phyloP scores from a whole-genome alignment of 1,140 invertebrate genomes.

The Stenopsyche tienmushanensis region DNA sequence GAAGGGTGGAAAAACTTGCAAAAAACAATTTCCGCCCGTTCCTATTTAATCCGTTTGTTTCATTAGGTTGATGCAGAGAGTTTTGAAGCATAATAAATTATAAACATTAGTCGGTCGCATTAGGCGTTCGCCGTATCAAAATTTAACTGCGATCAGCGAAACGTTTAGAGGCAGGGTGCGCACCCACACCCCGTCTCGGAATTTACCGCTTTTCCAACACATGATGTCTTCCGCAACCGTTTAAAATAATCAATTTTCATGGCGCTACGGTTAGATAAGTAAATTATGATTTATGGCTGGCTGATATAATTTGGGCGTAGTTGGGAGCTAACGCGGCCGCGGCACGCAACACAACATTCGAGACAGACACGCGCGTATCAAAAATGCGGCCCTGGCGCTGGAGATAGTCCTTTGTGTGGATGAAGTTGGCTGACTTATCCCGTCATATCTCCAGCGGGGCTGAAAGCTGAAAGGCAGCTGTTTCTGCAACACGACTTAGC shows the following conservation, averaged over 20 bases:
- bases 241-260: constrained; percentile 41
- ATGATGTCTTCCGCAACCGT: constrained; percentile 32
- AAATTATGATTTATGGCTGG: constrained; percentile 39
- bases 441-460: constrained; percentile 5
- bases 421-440: constrained; percentile 1
- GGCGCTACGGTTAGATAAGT: constrained; percentile 34
- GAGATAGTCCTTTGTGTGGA: neutral
- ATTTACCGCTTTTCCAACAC: neutral
- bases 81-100: too few relatives aligned
- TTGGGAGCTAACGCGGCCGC: constrained; percentile 3
- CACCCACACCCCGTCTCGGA: neutral
- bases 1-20: too few relatives aligned
- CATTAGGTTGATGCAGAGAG: too few relatives aligned
- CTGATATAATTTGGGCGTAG: constrained; percentile 14
- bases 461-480: constrained; percentile 4
- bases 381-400: too few relatives aligned
- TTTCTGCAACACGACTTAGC: constrained; percentile 4
- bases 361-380: too few relatives aligned
- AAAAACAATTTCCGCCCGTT: too few relatives aligned
- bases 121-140: too few relatives aligned
- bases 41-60: too few relatives aligned
- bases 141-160: too few relatives aligned
- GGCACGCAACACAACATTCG: constrained; percentile 18
- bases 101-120: too few relatives aligned
- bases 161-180: too few relatives aligned